A percentile compares a stretch with the other conserved stretches of the same genome.
Evolutionary conservation across 1,140 invertebrate genomes (phyloP).

Genomic region (Drosophila sp.): DNA sequence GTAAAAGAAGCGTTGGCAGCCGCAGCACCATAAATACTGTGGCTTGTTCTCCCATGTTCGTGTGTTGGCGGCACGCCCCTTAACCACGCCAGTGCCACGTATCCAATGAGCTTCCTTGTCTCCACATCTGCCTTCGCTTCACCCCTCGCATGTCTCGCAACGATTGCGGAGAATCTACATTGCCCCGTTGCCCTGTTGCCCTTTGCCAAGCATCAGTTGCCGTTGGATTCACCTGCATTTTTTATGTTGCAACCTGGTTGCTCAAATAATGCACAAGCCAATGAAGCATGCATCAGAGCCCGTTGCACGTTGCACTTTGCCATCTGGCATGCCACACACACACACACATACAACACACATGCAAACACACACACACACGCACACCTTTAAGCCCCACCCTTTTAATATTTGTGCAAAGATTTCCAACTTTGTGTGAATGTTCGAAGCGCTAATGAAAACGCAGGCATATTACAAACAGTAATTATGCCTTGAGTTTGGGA

Average conservation of each 20-base stretch:
- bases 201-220: conserved; percentile 26
- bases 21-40: conserved; percentile 78
- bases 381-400: not conserved
- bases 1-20: conserved; percentile 47
- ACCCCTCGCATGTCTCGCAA: conserved; percentile 11
- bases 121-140: not conserved
- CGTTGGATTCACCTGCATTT: conserved; percentile 66
- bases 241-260: conserved; percentile 79
- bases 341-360: not conserved
- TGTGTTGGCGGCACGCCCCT: conserved; percentile 69
- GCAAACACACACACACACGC: conserved; percentile 4
- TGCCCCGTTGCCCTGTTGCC: too few species aligned
- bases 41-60: conserved; percentile 77
- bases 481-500: conserved; percentile 35
- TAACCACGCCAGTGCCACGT: conserved; percentile 34
- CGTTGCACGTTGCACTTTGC: conserved; percentile 62
- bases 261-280: conserved; percentile 82
- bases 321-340: conserved; percentile 24
- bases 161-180: conserved; percentile 1
- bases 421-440: conserved; percentile 71
- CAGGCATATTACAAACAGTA: conserved; percentile 29
- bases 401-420: conserved; percentile 56
- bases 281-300: conserved; percentile 75
- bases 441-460: conserved; percentile 56
- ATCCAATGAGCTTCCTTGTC: conserved; percentile 19